These are phyloP conservation scores for Mimachlamys varia DNA, from an alignment of 2,888 invertebrate species.

Conservation along the genomic window DNA sequence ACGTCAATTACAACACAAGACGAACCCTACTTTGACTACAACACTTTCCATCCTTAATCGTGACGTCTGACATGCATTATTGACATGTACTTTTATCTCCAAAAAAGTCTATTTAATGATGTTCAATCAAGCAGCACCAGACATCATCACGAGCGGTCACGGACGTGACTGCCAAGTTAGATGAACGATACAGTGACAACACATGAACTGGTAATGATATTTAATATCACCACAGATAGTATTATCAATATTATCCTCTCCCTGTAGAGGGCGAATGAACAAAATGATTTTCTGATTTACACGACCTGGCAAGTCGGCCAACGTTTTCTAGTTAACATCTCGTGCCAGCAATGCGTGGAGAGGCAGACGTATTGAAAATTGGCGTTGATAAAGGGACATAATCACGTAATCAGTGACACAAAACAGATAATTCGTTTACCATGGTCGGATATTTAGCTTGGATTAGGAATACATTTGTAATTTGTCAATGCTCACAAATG, in stretches of 20 bases:
- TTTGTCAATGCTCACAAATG: conserved; percentile 20
- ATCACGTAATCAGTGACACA: conserved; percentile 4
- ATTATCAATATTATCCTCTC: background rate
- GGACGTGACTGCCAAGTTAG: background rate
- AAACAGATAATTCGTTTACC: background rate
- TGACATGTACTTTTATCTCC: background rate
- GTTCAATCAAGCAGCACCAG: background rate
- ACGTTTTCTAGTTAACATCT: background rate
- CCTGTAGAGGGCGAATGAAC: background rate
- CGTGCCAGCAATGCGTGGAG: background rate
- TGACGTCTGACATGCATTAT: background rate
- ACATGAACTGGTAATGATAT: background rate
- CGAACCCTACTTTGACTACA: too few species aligned
- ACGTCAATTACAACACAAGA: background rate
- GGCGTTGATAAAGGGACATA: conserved; percentile 7
- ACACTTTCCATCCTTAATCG: background rate
- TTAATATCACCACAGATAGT: background rate
- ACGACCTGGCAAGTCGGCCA: background rate
- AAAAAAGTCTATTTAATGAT: background rate
- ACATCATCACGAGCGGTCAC: background rate
- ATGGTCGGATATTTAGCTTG: background rate
- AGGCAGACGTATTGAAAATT: background rate
- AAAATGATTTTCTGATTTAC: background rate
- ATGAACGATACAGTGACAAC: background rate
- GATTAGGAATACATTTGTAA: background rate